phyloP scores from a whole-genome alignment of 2,113 vertebrate species.

The Paralichthys olivaceus region DNA sequence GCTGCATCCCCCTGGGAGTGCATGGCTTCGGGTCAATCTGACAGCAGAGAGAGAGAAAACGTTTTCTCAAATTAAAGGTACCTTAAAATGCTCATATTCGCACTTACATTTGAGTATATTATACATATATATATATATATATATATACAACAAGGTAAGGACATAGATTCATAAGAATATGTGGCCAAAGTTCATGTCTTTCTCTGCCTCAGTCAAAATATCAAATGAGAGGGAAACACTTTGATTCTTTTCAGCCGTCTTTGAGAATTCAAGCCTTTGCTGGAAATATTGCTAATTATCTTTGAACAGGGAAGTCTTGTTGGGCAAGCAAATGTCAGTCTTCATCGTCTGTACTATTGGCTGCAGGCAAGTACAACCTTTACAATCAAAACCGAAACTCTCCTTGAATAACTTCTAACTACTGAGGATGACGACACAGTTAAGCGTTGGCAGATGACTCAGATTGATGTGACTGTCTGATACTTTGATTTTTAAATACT shows the following conservation, averaged over 20 bases:
- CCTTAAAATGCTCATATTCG: slow-evolving; percentile 55
- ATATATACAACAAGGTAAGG: not conserved
- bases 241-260: slow-evolving; percentile 7
- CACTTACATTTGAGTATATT: slow-evolving; percentile 1
- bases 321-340: slow-evolving; percentile 22
- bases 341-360: slow-evolving; percentile 4
- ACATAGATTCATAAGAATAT: slow-evolving; percentile 10
- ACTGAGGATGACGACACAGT: slow-evolving; percentile 23
- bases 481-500: slow-evolving; percentile 78
- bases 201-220: not conserved
- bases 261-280: not conserved
- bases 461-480: slow-evolving; percentile 34
- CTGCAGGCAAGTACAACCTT: slow-evolving; percentile 30
- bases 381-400: slow-evolving; percentile 20
- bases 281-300: slow-evolving; percentile 27
- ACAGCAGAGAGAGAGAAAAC: slow-evolving; percentile 46
- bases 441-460: slow-evolving; percentile 36
- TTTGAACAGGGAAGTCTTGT: slow-evolving; percentile 55
- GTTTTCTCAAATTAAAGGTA: slow-evolving; percentile 58
- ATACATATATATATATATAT: no score
- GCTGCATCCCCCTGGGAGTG: slow-evolving; percentile 98
- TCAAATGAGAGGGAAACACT: not conserved
- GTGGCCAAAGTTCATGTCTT: not conserved
- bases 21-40: slow-evolving; percentile 99
- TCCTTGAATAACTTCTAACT: slow-evolving; percentile 41